These are phyloP conservation scores for Agrotis ipsilon DNA, from an alignment of 2,888 invertebrate species.

Conservation along the genomic window DNA sequence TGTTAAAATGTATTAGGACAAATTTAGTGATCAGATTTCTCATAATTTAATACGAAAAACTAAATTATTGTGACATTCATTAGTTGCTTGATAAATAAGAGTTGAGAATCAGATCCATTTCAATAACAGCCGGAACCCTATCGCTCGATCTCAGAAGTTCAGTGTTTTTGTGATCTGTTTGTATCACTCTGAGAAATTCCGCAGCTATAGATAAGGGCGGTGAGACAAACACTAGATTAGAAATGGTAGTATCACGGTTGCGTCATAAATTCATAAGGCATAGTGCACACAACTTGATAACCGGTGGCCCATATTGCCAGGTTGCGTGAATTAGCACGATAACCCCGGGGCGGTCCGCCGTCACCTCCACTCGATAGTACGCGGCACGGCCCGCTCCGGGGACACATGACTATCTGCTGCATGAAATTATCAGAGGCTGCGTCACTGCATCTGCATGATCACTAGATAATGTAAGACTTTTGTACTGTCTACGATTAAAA, in stretches of 20 bases:
- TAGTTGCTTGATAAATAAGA: neutral
- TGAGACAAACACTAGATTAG: slow-evolving; percentile 12
- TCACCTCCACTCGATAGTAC: slow-evolving; percentile 8
- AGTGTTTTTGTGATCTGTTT: slow-evolving; percentile 16
- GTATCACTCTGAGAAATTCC: slow-evolving; percentile 1
- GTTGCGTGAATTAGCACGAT: slow-evolving; percentile 46
- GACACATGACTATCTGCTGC: slow-evolving; percentile 1
- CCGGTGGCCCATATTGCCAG: slow-evolving; percentile 33
- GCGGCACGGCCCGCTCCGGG: neutral
- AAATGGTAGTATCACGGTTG: slow-evolving; percentile 30
- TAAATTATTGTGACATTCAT: too few species aligned
- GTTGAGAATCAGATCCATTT: neutral
- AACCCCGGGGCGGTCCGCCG: slow-evolving; percentile 39
- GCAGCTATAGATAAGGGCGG: neutral
- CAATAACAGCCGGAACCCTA: neutral
- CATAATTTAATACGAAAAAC: too few species aligned
- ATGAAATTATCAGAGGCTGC: neutral
- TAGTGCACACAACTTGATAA: slow-evolving; percentile 34
- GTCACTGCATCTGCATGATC: neutral
- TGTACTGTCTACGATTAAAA: neutral
- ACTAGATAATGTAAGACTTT: neutral
- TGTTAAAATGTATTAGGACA: neutral
- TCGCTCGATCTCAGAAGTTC: neutral
- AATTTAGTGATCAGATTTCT: neutral
- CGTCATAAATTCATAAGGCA: slow-evolving; percentile 35